Evolutionary conservation across 1,140 invertebrate species (phyloP).

Genomic region (Chrysomallon squamiferum): DNA sequence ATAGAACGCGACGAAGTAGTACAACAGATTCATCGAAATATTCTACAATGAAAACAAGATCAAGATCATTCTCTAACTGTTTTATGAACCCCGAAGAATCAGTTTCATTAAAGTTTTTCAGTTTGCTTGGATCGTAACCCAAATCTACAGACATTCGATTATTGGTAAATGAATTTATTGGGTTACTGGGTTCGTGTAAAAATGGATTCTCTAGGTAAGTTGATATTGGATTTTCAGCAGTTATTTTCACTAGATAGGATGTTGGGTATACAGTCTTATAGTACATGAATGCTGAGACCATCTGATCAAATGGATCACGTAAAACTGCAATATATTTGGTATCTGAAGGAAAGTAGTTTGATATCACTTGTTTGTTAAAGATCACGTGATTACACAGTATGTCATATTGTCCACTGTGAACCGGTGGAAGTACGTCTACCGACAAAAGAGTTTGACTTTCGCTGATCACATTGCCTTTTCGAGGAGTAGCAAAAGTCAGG

Average conservation of each 20-base stretch:
- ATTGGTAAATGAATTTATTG: slow-evolving; percentile 21
- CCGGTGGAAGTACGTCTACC: neutral
- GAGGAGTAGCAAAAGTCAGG: slow-evolving; percentile 63
- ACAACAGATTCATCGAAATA: slow-evolving; percentile 67
- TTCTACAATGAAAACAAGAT: slow-evolving; percentile 67
- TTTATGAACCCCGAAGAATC: slow-evolving; percentile 21
- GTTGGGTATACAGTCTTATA: slow-evolving; percentile 15
- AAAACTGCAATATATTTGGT: slow-evolving; percentile 37
- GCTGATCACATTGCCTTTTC: slow-evolving; percentile 2
- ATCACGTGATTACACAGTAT: slow-evolving; percentile 35
- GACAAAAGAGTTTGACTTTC: neutral
- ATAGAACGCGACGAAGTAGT: slow-evolving; percentile 63
- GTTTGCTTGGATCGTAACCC: slow-evolving; percentile 11
- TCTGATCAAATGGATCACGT: slow-evolving; percentile 31
- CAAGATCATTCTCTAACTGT: slow-evolving; percentile 50
- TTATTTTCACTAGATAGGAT: slow-evolving; percentile 13
- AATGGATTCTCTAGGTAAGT: slow-evolving; percentile 28
- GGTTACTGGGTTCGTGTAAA: slow-evolving; percentile 15
- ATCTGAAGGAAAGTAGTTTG: slow-evolving; percentile 24
- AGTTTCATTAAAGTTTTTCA: neutral
- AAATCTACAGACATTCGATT: slow-evolving; percentile 46
- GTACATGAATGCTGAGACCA: slow-evolving; percentile 36
- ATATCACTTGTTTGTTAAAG: slow-evolving; percentile 25
- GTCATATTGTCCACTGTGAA: slow-evolving; percentile 10
- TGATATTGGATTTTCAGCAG: neutral